Evolutionary conservation across 2,797 vertebrate genomes (phyloP).

Genomic region (Selene dorsalis): DNA sequence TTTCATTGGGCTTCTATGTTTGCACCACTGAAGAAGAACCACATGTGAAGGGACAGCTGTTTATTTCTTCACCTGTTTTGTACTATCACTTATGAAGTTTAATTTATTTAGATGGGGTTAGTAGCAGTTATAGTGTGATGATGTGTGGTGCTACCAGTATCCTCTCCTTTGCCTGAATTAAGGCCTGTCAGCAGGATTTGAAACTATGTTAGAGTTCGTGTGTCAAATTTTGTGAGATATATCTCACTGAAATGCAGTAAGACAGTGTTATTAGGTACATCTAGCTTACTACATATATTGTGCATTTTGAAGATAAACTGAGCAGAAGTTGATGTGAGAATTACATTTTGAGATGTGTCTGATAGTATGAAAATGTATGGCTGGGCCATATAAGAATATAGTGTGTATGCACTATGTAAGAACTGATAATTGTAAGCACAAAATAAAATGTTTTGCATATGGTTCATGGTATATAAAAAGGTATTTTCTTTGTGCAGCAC

Average conservation of each 20-base stretch:
- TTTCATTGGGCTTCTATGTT: constrained; percentile 36
- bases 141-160: constrained; percentile 59
- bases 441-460: constrained; percentile 79
- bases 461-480: constrained; percentile 1
- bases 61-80: constrained; percentile 57
- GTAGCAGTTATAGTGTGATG: constrained; percentile 56
- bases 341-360: constrained; percentile 49
- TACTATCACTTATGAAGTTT: constrained; percentile 59
- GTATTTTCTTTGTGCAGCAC: background rate
- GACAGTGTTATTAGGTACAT: constrained; percentile 71
- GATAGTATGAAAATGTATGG: constrained; percentile 70
- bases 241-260: constrained; percentile 64
- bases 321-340: constrained; percentile 41
- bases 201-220: constrained; percentile 39
- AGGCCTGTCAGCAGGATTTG: constrained; percentile 47
- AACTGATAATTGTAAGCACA: constrained; percentile 75
- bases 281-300: constrained; percentile 62
- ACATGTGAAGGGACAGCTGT: constrained; percentile 46
- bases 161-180: constrained; percentile 49
- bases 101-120: constrained; percentile 74
- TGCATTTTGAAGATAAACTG: constrained; percentile 44
- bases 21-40: constrained; percentile 53
- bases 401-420: constrained; percentile 56
- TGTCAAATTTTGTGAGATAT: constrained; percentile 58
- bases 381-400: constrained; percentile 77